A percentile compares a stretch with the other conserved stretches of the same genome.
Conservation (phyloP, 2,113 vertebrate species). For the Chaetodon auriga region DNA sequence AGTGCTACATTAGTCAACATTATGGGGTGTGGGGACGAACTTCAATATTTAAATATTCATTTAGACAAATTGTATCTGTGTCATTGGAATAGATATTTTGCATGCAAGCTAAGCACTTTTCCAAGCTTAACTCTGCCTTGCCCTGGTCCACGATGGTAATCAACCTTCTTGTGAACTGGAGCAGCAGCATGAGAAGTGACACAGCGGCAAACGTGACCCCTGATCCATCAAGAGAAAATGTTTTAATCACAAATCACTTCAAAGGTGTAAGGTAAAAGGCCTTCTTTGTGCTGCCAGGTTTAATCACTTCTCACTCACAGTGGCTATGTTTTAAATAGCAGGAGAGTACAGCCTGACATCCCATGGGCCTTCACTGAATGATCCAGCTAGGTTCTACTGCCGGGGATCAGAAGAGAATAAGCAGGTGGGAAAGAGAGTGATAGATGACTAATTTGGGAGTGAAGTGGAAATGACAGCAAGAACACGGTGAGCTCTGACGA, state of each 20-base stretch:
- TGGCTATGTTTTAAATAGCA: conserved; percentile 36
- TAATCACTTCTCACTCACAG: conserved; percentile 49
- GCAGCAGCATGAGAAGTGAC: conserved; percentile 26
- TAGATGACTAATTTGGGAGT: conserved; percentile 5
- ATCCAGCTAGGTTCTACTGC: conserved; percentile 17
- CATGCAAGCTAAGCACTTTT: conserved; percentile 20
- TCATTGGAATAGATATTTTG: not conserved
- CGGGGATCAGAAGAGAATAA: conserved; percentile 27
- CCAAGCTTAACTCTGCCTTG: not conserved
- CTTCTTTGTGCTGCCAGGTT: conserved; percentile 47
- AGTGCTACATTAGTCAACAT: conserved; percentile 36
- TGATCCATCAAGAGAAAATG: conserved; percentile 23
- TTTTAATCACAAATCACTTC: conserved; percentile 49
- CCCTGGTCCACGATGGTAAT: not conserved
- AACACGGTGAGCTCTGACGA: conserved; percentile 1
- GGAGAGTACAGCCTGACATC: conserved; percentile 19
- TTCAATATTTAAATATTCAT: conserved; percentile 28
- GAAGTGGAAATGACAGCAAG: not conserved
- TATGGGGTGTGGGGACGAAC: conserved; percentile 10
- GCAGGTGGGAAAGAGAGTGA: conserved; percentile 29
- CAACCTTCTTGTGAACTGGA: conserved; percentile 20
- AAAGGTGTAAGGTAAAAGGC: conserved; percentile 27
- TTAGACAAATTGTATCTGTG: conserved; percentile 20
- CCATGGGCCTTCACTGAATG: conserved; percentile 1
- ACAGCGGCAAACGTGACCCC: conserved; percentile 30